Base-by-base conservation (phyloP, 1,140 invertebrate genomes). In the Trichonephila inaurata region DNA sequence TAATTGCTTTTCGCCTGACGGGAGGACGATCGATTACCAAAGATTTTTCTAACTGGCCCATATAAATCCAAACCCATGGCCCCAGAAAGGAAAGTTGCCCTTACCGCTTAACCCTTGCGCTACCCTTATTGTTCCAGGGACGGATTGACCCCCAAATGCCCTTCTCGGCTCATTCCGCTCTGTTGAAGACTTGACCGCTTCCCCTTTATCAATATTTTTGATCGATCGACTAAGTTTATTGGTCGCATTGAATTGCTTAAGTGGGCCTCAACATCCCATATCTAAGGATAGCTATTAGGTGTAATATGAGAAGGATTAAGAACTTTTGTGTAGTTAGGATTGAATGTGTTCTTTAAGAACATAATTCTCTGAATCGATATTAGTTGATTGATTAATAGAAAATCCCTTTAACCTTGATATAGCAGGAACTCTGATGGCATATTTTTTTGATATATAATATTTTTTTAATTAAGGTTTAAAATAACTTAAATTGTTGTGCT, bases 151-250 rank as follows among this genome's bases (percentile, higher is more conserved):
- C 82, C 51, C 44, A 83, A 83, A 83, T 60, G 82, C 1, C 82
- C 82, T 83, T 60, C 77, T 69, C 7, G 24, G 24, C 66, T 69
- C 82, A 58, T 83, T 60, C 44, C 51, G 81, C 33, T 83, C 33
- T 40, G 33, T 40, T 77, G 72, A 77, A 77, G 28, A 40, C 51
- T 60, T 83, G 82, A 60, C 82, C 82, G 16, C 44, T 60, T 83
- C 81, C 81, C n/a, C 21, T 83, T 83, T 83, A 83, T 83, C 82
- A 83, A 83, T 83, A 83, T 16, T 83, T 83, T 58, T 83, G 51
- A 83, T 60, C 21, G 82, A 83, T 83, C 82, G 44, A 2, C 21
- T 12, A 83, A 58, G 12, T 83, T 58, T 83, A 83, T 83, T 5
- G 82, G 82, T 14, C 44, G 19, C 21, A 60, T 83, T 83, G 51